These are phyloP conservation scores for Mactra quadrangularis DNA, from an alignment of 1,140 invertebrate genomes.

Conservation along the genomic window DNA sequence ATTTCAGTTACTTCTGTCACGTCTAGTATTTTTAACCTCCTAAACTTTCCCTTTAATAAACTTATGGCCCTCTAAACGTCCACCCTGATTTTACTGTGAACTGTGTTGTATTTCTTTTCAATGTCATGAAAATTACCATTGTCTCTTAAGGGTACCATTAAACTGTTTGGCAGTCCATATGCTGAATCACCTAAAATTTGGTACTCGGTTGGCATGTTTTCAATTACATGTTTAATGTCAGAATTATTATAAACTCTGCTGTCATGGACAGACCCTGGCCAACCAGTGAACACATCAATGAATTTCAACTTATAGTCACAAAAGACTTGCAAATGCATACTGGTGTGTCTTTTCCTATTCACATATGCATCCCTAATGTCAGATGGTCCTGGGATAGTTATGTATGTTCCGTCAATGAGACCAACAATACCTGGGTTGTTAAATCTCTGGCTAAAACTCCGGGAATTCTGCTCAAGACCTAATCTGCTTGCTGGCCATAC, in stretches of 20 bases:
- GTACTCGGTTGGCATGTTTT: background rate
- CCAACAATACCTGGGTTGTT: too few relatives aligned
- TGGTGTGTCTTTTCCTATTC: conserved; percentile 38
- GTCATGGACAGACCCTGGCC: conserved; percentile 60
- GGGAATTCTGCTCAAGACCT: too few relatives aligned
- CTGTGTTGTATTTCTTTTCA: conserved; percentile 36
- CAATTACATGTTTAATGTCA: conserved; percentile 18
- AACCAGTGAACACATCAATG: conserved; percentile 54
- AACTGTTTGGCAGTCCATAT: background rate
- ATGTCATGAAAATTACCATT: conserved; percentile 27
- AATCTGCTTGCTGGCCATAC: too few relatives aligned
- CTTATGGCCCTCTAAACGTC: conserved; percentile 30
- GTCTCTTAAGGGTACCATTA: conserved; percentile 52
- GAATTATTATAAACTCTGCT: conserved; percentile 57
- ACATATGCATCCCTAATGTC: conserved; percentile 50
- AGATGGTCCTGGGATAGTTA: conserved; percentile 33
- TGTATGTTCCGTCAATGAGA: conserved; percentile 58
- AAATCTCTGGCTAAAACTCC: too few relatives aligned
- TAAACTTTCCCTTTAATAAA: conserved; percentile 35
- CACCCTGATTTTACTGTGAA: background rate
- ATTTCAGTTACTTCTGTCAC: background rate
- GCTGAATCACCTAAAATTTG: conserved; percentile 51
- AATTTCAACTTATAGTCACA: conserved; percentile 53
- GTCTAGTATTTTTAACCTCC: conserved; percentile 29
- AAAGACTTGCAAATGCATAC: conserved; percentile 59